Conservation (phyloP, 1,140 invertebrate genomes). For the Lepidostoma basale region DNA sequence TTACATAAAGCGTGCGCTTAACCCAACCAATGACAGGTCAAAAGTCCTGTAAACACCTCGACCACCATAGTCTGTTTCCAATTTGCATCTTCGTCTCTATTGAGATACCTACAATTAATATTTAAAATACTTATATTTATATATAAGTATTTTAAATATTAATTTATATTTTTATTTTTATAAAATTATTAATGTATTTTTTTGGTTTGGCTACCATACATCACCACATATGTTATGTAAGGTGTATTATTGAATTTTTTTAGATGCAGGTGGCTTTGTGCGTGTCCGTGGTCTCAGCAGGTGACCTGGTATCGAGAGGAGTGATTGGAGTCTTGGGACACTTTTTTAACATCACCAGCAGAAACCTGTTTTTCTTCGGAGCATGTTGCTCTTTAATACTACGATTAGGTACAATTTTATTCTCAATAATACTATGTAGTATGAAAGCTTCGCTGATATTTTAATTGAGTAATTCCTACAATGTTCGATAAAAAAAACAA, state of each 20-base stretch:
- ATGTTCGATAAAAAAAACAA: no score
- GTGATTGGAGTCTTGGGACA: conserved; percentile 52
- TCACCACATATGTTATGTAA: not conserved
- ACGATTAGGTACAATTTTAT: conserved; percentile 10
- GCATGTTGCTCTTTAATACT: not conserved
- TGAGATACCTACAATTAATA: no score
- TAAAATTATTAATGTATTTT: not conserved
- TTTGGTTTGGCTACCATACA: not conserved
- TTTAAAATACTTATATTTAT: no score
- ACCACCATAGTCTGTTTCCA: no score
- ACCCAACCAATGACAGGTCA: no score
- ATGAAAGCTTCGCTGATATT: no score
- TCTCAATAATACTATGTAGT: no score
- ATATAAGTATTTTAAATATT: no score
- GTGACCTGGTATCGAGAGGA: conserved; percentile 53
- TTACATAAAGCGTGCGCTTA: no score
- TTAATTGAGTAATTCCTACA: no score
- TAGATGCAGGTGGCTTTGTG: conserved; percentile 56
- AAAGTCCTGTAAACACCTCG: no score
- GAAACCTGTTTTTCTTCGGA: conserved; percentile 9
- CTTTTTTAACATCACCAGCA: conserved; percentile 51
- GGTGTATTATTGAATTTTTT: conserved; percentile 14
- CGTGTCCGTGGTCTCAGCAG: conserved; percentile 54
- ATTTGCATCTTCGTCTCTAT: no score
- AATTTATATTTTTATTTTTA: not conserved